Evolutionary conservation across 2,113 vertebrate species (phyloP).

Genomic region (Coracopsis vasa): DNA sequence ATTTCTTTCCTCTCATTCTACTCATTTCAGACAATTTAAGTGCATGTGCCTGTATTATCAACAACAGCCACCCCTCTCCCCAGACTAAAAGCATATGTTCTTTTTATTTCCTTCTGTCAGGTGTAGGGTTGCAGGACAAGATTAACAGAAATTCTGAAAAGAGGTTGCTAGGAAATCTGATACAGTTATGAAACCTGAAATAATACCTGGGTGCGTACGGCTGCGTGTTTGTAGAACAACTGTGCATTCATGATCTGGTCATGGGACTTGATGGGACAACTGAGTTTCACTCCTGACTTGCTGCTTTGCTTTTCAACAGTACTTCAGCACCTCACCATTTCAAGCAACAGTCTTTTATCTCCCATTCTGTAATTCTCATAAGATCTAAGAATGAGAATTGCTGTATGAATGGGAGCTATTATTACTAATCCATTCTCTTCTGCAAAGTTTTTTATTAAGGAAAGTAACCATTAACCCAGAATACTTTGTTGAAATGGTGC

Average conservation of each 20-base stretch:
- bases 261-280: not conserved
- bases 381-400: not conserved
- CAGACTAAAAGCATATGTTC: not conserved
- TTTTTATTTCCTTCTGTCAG: not conserved
- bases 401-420: not conserved
- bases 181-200: not conserved
- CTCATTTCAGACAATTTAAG: not conserved
- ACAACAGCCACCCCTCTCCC: not conserved
- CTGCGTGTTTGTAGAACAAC: not conserved
- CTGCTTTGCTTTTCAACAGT: not conserved
- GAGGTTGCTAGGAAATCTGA: not conserved
- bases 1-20: not conserved
- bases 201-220: fast-evolving
- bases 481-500: not conserved
- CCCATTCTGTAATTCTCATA: not conserved
- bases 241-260: not conserved
- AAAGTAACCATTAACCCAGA: not conserved
- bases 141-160: not conserved
- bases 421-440: not conserved
- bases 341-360: not conserved
- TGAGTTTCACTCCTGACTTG: not conserved
- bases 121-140: not conserved
- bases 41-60: not conserved
- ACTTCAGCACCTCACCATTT: not conserved
- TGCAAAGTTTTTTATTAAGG: not conserved